These are phyloP conservation scores for Condylura cristata DNA, from an alignment of 2,113 vertebrate species.

Conservation along the genomic window DNA sequence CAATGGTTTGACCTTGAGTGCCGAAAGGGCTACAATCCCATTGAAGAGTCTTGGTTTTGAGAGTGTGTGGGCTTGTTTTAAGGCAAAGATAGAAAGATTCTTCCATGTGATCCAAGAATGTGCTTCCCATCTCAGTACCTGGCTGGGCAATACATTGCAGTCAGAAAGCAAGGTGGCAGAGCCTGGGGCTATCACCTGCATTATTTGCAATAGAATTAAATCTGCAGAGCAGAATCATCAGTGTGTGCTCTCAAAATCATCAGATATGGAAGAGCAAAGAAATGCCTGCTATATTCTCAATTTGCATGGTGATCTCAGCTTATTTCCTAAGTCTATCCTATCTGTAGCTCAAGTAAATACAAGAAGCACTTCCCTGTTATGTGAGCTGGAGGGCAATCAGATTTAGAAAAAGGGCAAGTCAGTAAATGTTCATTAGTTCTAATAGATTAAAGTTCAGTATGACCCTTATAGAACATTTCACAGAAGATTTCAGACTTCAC, in stretches of 20 bases:
- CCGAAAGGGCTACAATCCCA: not conserved
- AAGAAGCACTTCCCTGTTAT: not conserved
- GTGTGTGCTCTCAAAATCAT: not conserved
- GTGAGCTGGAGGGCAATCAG: not conserved
- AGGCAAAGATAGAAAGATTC: not conserved
- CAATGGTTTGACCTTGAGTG: not conserved
- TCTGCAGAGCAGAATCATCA: not conserved
- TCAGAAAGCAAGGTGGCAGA: not conserved
- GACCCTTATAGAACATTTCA: not conserved
- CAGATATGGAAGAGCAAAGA: slow-evolving; percentile 12
- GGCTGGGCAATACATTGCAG: not conserved
- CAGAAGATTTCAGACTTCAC: not conserved
- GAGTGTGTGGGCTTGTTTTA: not conserved
- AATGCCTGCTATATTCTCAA: slow-evolving; percentile 1
- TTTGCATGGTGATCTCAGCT: not conserved
- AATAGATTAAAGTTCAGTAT: not conserved
- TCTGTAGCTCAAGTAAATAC: not conserved
- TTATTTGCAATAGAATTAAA: slow-evolving; percentile 60
- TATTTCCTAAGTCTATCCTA: not conserved
- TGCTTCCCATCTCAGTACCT: not conserved
- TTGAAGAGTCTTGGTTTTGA: not conserved
- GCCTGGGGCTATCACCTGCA: not conserved
- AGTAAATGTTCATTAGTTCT: not conserved
- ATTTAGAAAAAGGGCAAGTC: not conserved
- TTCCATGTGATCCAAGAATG: not conserved